A percentile compares a stretch with the other conserved stretches of the same genome.
phyloP scores from a whole-genome alignment of 2,113 vertebrate genomes.

The Vombatus ursinus region DNA sequence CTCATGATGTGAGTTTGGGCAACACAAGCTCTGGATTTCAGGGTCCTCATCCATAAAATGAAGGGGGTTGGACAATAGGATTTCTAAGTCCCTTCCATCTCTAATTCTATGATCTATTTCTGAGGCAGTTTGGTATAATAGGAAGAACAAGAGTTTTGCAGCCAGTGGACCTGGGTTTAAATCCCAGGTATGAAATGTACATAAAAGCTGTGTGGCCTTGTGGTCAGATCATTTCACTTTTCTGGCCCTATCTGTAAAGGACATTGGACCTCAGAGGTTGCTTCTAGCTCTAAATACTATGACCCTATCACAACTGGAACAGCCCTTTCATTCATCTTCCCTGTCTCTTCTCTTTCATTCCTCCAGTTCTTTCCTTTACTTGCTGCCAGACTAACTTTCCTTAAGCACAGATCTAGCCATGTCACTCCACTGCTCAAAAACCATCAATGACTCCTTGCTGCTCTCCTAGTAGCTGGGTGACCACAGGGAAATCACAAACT shows the following conservation, averaged over 20 bases:
- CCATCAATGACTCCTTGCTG: too few relatives aligned
- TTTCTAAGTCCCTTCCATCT: not conserved
- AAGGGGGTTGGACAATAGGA: not conserved
- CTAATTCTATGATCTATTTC: not conserved
- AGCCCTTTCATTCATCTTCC: not conserved
- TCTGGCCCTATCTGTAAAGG: not conserved
- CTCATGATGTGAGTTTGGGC: not conserved
- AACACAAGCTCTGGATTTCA: not conserved
- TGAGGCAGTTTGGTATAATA: not conserved
- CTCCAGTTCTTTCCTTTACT: not conserved
- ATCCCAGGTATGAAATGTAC: not conserved
- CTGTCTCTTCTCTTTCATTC: not conserved
- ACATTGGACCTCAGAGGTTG: not conserved
- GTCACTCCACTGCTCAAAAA: too few relatives aligned
- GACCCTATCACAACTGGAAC: not conserved
- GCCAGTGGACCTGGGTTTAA: not conserved
- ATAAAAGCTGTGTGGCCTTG: too few relatives aligned
- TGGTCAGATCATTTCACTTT: not conserved
- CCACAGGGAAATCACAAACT: too few relatives aligned
- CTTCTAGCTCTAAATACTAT: not conserved
- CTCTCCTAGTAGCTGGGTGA: too few relatives aligned
- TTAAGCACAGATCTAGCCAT: too few relatives aligned
- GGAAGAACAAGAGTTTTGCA: not conserved
- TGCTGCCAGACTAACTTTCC: not conserved
- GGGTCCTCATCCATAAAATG: not conserved